phyloP scores from a whole-genome alignment of 2,888 invertebrate species.

The Caenorhabditis imperialis region DNA sequence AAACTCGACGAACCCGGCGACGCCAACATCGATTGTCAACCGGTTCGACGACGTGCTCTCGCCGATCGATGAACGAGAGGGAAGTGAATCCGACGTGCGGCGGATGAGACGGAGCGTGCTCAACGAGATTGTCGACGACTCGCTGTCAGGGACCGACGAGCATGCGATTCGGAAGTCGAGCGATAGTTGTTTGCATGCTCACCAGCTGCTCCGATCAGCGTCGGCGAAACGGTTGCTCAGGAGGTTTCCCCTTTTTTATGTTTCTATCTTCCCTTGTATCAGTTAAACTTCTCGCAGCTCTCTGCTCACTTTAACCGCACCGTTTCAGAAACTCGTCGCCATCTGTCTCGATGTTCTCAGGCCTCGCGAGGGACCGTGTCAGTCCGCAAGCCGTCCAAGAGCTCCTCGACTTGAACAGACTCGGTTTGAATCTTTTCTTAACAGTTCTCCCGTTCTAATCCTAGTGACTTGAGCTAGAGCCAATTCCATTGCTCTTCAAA shows the following conservation, averaged over 20 bases:
- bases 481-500: too few relatives aligned
- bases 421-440: constrained; percentile 54
- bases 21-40: constrained; percentile 24
- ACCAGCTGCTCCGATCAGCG: constrained; percentile 40
- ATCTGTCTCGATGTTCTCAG: constrained; percentile 76
- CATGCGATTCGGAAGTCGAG: constrained; percentile 44
- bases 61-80: constrained; percentile 54
- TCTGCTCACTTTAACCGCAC: constrained; percentile 4
- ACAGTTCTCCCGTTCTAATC: too few relatives aligned
- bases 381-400: constrained; percentile 77
- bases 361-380: constrained; percentile 69
- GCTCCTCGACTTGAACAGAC: constrained; percentile 73
- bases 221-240: constrained; percentile 47
- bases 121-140: constrained; percentile 35
- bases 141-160: constrained; percentile 18
- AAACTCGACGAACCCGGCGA: constrained; percentile 17
- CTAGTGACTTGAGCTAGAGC: too few relatives aligned
- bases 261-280: neutral
- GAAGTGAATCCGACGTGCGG: constrained; percentile 25
- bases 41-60: constrained; percentile 55
- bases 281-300: neutral
- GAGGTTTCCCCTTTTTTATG: constrained; percentile 28
- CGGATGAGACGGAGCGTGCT: constrained; percentile 23
- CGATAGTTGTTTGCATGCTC: constrained; percentile 59
- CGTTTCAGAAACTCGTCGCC: constrained; percentile 77